These are phyloP conservation scores for Dendrocincla fuliginosa DNA, from an alignment of 2,797 vertebrate genomes.

Conservation along the genomic window DNA sequence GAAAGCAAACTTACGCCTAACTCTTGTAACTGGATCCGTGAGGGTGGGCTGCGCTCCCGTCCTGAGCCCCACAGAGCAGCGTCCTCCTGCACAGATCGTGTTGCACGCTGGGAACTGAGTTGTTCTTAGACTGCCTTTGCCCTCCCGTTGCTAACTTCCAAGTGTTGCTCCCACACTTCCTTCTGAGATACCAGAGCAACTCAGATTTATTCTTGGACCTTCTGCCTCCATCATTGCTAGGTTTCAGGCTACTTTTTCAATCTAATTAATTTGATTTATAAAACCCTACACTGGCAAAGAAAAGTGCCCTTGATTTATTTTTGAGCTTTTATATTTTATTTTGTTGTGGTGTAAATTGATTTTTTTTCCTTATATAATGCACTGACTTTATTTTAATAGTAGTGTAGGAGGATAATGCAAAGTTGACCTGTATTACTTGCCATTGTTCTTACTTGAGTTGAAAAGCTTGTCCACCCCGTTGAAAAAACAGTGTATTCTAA, in stretches of 20 bases:
- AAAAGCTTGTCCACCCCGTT: background rate
- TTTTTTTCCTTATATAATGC: background rate
- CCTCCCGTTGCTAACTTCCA: constrained; percentile 5
- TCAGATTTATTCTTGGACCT: constrained; percentile 38
- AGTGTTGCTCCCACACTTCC: constrained; percentile 37
- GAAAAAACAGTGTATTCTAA: background rate
- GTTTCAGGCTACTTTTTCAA: background rate
- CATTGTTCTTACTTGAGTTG: background rate
- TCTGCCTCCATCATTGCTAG: background rate
- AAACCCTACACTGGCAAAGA: background rate
- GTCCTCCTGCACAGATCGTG: background rate
- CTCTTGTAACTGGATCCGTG: background rate
- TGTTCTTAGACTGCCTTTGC: constrained; percentile 5
- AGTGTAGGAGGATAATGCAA: background rate
- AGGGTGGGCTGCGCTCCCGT: background rate
- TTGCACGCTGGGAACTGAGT: background rate
- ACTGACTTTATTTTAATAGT: background rate
- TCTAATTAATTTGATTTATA: background rate
- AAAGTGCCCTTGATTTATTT: background rate
- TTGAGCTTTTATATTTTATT: background rate
- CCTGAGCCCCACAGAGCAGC: background rate
- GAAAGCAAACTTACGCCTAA: background rate
- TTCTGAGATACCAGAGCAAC: background rate
- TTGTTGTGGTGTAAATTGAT: background rate
- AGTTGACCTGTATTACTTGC: background rate